Percentiles rank a stretch among this genome's conserved stretches.
Evolutionary conservation across 2,888 invertebrate genomes (phyloP).

Genomic region (Tenthredo amoena): DNA sequence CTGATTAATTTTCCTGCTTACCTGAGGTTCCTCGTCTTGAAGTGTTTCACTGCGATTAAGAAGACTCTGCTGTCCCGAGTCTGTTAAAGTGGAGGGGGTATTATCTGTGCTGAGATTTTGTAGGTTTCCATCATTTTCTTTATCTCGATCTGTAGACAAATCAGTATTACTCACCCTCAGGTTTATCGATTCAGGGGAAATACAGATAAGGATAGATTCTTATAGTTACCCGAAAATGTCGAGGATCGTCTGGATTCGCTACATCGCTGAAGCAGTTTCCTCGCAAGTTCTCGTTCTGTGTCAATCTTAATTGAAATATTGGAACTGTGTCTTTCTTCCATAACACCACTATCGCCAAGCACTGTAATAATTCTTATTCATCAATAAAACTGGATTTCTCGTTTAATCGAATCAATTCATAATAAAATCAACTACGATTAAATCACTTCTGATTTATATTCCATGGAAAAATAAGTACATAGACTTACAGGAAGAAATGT

Average conservation of each 20-base stretch:
- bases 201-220: not conserved
- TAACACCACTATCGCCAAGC: conserved; percentile 61
- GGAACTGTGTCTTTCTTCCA: conserved; percentile 58
- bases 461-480: not conserved
- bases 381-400: not conserved
- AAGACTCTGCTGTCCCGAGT: conserved; percentile 33
- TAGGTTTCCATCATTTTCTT: conserved; percentile 70
- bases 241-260: conserved; percentile 56
- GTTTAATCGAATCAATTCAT: not conserved
- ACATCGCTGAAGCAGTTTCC: conserved; percentile 69
- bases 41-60: conserved; percentile 43
- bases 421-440: conserved; percentile 12
- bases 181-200: not conserved
- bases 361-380: conserved; percentile 60
- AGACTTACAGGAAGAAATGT: conserved; percentile 67
- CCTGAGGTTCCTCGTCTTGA: conserved; percentile 59
- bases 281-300: conserved; percentile 69
- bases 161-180: not conserved
- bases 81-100: conserved; percentile 57
- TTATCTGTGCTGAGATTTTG: conserved; percentile 61
- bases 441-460: not conserved
- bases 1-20: conserved; percentile 46
- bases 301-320: conserved; percentile 56
- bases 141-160: conserved; percentile 64
- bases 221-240: not conserved